These are phyloP conservation scores for Antitype chi DNA, from an alignment of 2,888 invertebrate species.

Conservation along the genomic window DNA sequence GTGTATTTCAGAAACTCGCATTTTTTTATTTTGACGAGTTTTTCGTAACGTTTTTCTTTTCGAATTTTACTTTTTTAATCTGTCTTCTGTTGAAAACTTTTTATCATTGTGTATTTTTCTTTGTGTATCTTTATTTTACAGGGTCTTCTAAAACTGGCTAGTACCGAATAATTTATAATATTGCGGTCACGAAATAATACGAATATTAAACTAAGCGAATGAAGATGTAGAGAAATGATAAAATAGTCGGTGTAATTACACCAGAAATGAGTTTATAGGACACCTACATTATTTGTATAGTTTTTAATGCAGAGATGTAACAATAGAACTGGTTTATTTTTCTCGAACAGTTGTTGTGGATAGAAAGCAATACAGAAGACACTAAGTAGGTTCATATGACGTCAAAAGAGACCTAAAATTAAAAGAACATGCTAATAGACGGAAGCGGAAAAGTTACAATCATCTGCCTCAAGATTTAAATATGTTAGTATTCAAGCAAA, in stretches of 20 bases:
- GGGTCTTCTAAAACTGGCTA: not conserved
- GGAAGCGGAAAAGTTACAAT: slow-evolving; percentile 26
- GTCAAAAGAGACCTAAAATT: slow-evolving; percentile 30
- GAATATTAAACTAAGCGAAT: slow-evolving; percentile 15
- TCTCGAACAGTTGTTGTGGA: slow-evolving; percentile 17
- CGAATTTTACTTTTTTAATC: not conserved
- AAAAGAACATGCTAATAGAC: slow-evolving; percentile 29
- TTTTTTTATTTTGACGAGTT: not conserved
- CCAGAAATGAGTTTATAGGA: slow-evolving; percentile 31
- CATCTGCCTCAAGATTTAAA: slow-evolving; percentile 42
- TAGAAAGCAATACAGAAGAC: slow-evolving; percentile 26
- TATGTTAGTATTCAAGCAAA: slow-evolving; percentile 58
- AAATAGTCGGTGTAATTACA: slow-evolving; percentile 12
- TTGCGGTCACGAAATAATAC: slow-evolving; percentile 15
- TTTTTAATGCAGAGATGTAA: slow-evolving; percentile 28
- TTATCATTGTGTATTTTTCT: not conserved
- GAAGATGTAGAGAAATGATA: slow-evolving; percentile 9
- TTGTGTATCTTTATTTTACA: slow-evolving; percentile 5
- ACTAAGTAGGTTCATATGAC: slow-evolving; percentile 21
- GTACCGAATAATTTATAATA: slow-evolving; percentile 26
- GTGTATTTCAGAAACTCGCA: not conserved
- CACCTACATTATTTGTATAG: slow-evolving; percentile 9
- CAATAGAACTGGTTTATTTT: slow-evolving; percentile 39
- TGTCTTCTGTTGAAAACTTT: not conserved
- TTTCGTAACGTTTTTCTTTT: not conserved